phyloP scores from a whole-genome alignment of 2,113 vertebrate species.

The Tetraodon nigroviridis region DNA sequence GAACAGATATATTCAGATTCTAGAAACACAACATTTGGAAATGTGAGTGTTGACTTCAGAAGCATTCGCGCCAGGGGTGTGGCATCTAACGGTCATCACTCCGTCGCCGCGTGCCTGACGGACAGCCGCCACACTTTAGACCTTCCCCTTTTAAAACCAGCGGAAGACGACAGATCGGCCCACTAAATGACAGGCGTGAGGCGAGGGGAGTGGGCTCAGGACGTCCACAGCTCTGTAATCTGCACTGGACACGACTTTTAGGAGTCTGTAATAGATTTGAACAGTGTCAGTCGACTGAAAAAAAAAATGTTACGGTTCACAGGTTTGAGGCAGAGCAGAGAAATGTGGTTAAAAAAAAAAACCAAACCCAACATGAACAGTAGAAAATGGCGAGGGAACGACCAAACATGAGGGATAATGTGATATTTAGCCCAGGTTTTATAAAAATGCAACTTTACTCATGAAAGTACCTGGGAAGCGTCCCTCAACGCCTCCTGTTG shows the following conservation, averaged over 20 bases:
- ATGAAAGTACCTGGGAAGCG: too few species aligned
- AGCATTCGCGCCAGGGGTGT: neutral
- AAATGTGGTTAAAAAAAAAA: constrained; percentile 3
- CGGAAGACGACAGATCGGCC: constrained; percentile 28
- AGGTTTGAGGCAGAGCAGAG: too few species aligned
- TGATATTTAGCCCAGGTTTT: neutral
- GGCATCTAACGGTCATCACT: neutral
- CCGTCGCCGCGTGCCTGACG: neutral
- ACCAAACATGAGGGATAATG: neutral
- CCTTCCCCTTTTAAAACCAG: constrained; percentile 22
- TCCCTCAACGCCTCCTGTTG: too few species aligned
- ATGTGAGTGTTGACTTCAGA: too few species aligned
- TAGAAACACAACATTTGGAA: too few species aligned
- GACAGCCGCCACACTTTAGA: constrained; percentile 10
- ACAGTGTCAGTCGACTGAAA: too few species aligned
- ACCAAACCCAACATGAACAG: constrained; percentile 9
- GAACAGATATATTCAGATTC: too few species aligned
- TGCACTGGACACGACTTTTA: constrained; percentile 34
- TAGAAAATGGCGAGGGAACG: neutral
- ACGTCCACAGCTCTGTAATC: constrained; percentile 47
- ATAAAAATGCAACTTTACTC: neutral
- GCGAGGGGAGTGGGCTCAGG: constrained; percentile 22
- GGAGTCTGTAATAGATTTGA: constrained; percentile 25
- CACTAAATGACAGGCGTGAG: constrained; percentile 42
- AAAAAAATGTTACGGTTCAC: too few species aligned